Conservation (phyloP, 2,797 vertebrate genomes). For the Bovichtus variegatus region DNA sequence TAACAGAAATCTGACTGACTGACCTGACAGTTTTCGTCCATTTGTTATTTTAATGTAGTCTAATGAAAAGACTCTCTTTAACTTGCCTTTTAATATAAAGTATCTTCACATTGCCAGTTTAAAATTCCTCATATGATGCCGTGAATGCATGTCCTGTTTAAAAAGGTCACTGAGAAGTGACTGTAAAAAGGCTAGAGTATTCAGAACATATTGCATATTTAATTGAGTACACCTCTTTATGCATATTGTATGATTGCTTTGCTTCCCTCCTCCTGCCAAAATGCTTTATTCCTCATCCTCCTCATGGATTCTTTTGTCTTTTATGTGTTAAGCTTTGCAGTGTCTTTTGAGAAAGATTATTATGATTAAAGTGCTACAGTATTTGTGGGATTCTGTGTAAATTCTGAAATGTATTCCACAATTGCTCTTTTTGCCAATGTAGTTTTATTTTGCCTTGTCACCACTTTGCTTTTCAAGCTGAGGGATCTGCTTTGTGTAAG, state of each 20-base stretch:
- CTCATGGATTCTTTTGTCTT: background rate
- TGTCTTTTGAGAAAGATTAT: conserved; percentile 1
- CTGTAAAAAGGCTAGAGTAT: background rate
- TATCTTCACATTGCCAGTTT: background rate
- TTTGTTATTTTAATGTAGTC: background rate
- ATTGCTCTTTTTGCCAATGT: background rate
- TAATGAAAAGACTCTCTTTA: background rate
- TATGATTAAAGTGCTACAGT: background rate
- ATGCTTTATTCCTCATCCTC: background rate
- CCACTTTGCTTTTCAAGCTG: conserved; percentile 81
- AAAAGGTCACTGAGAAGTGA: background rate
- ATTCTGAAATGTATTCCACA: background rate
- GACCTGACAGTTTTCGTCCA: too few species aligned
- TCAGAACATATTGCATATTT: conserved; percentile 25
- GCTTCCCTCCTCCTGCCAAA: background rate
- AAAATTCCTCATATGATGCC: background rate
- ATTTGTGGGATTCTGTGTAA: background rate
- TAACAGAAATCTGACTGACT: background rate
- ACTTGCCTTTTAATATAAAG: background rate
- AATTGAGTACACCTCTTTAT: conserved; percentile 36
- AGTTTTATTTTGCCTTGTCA: background rate
- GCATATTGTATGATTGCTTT: conserved; percentile 18
- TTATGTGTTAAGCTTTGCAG: background rate
- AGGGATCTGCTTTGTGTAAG: conserved; percentile 89
- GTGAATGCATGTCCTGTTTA: background rate